Percentiles rank a stretch among this genome's conserved stretches.
Evolutionary conservation across 2,797 vertebrate species (phyloP).

Genomic region (Nannoperca australis): DNA sequence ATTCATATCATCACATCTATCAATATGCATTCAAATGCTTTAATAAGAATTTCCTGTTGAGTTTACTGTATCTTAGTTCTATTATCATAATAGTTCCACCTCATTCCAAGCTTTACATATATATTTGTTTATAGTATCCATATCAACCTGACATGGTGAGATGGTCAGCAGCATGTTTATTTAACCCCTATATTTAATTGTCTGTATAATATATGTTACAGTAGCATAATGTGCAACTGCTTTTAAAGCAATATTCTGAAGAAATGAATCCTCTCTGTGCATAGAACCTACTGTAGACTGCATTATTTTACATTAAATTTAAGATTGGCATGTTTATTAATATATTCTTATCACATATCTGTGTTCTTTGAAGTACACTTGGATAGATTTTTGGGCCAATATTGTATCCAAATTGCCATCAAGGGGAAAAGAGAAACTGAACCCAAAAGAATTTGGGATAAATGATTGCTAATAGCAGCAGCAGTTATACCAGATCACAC

Average conservation of each 20-base stretch:
- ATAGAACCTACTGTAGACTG: too few relatives aligned
- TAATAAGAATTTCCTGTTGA: conserved; percentile 1
- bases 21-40: background rate
- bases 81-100: background rate
- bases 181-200: background rate
- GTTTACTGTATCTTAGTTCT: background rate
- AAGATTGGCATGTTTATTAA: background rate
- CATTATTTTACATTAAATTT: background rate
- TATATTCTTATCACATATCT: background rate
- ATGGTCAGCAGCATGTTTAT: background rate
- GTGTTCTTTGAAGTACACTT: background rate
- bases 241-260: background rate
- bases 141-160: background rate
- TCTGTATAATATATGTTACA: background rate
- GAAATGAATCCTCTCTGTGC: background rate
- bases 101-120: background rate
- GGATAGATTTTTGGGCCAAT: background rate
- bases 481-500: background rate
- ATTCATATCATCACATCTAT: background rate
- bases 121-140: background rate
- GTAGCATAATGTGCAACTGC: background rate
- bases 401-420: background rate
- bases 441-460: background rate
- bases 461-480: background rate
- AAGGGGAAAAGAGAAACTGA: background rate